A percentile compares a stretch with the other conserved stretches of the same genome.
Evolutionary conservation across 1,140 invertebrate species (phyloP).

Genomic region (Trachymyrmex septentrionalis): DNA sequence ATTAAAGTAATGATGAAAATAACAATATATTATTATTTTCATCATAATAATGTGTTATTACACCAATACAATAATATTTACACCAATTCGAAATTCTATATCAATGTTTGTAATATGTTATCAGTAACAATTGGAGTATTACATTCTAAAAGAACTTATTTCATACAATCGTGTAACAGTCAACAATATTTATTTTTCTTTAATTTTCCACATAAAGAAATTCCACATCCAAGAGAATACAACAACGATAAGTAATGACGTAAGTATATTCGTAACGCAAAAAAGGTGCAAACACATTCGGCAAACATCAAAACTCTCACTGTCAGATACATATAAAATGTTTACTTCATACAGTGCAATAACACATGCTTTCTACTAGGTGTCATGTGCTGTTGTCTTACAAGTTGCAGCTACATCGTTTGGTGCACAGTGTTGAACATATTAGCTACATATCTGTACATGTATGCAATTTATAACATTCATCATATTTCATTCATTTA

Average conservation of each 20-base stretch:
- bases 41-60: too few relatives aligned
- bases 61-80: too few relatives aligned
- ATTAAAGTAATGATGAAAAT: neutral
- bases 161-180: conserved; percentile 22
- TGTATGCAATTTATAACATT: conserved; percentile 58
- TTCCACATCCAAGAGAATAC: conserved; percentile 46
- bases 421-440: conserved; percentile 74
- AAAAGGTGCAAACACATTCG: conserved; percentile 85
- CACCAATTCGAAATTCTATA: neutral
- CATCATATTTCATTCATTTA: conserved; percentile 52
- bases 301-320: conserved; percentile 87
- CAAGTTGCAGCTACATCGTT: conserved; percentile 72
- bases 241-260: conserved; percentile 54
- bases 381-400: conserved; percentile 76
- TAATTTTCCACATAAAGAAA: conserved; percentile 31
- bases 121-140: conserved; percentile 24
- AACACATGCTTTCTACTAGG: conserved; percentile 83
- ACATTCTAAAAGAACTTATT: conserved; percentile 51
- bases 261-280: conserved; percentile 76
- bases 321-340: conserved; percentile 85
- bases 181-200: conserved; percentile 8
- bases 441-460: conserved; percentile 70
- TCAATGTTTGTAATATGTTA: neutral
- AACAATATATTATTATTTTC: neutral
- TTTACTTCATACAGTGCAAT: conserved; percentile 82